Evolutionary conservation across 1,140 invertebrate genomes (phyloP), one percentile per base, ranked within the genome.

Genomic region (Eumeta japonica): DNA sequence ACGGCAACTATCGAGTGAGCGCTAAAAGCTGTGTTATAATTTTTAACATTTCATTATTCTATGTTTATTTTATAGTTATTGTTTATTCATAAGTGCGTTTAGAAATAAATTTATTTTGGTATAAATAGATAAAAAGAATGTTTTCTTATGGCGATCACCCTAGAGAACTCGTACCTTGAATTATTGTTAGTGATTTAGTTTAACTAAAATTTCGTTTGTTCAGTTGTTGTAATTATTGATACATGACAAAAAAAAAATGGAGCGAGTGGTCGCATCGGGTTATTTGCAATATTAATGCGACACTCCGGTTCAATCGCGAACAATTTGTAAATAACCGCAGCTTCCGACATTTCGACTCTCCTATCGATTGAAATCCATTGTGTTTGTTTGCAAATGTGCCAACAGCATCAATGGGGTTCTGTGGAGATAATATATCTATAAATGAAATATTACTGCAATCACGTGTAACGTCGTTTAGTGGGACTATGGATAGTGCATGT

Each of bases 21-120:
- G 58, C 56, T 58, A 52, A 66, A 67, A 67, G 60, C 68, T 74
- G 68, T 74, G 68, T 71, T 74, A 74, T 68, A 63, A 68, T 68
- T n/a, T n/a, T 67, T 71, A 73, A 71, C 62, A 65, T 65, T 68
- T 62, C 62, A 67, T 60, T 70, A 66, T 61, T 65, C 60, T 73
- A 33, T 16, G 62, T 67, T 71, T 74, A 71, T 71, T 68, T 74
- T 64, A 66, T 74, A 71, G 63, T 70, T 64, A 70, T 73, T 62
- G 54, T 73, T 74, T 73, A 70, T 70, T 66, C 48, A 44, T 72
- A 70, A 62, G 64, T 53, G 41, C 45, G 63, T 74, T 74, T 74
- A 74, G 70, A 71, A 63, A 45, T 71, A 71, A 65, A 55, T 58
- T 70, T 73, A 71, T 64, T 71, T 74, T 71, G 48, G 53, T 67